These are phyloP conservation scores for Liolophura sinensis DNA, from an alignment of 1,140 invertebrate genomes.

Conservation along the genomic window DNA sequence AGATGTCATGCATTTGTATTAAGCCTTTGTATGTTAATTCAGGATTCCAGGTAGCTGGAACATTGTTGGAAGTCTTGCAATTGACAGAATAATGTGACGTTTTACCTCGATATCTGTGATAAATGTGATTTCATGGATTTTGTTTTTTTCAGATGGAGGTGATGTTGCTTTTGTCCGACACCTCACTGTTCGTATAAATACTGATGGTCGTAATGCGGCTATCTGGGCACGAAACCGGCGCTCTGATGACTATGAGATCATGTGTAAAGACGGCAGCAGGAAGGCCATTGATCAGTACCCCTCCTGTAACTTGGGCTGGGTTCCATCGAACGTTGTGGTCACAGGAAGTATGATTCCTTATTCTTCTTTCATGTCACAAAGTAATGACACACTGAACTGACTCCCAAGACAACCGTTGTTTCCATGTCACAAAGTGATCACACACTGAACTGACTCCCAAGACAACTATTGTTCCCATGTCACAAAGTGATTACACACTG, in stretches of 20 bases:
- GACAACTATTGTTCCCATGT: too few relatives aligned
- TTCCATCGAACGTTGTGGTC: conserved; percentile 89
- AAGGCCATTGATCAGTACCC: conserved; percentile 75
- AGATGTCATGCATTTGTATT: too few relatives aligned
- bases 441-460: too few relatives aligned
- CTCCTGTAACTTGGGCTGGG: conserved; percentile 86
- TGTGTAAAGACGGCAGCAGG: conserved; percentile 87
- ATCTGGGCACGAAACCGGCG: conserved; percentile 92
- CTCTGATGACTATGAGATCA: conserved; percentile 85
- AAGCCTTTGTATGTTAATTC: too few relatives aligned
- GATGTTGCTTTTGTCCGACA: conserved; percentile 95
- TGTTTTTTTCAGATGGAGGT: conserved; percentile 62
- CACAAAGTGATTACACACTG: too few relatives aligned
- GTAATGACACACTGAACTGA: background rate
- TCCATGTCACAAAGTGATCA: too few relatives aligned
- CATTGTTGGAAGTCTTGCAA: too few relatives aligned
- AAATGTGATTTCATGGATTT: background rate
- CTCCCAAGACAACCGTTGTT: background rate
- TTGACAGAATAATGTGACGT: too few relatives aligned
- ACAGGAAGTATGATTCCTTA: conserved; percentile 69
- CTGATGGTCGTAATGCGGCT: conserved; percentile 84
- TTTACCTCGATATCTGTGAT: too few relatives aligned
- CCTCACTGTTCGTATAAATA: conserved; percentile 88
- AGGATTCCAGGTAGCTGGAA: too few relatives aligned
- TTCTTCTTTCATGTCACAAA: background rate